Evolutionary conservation across 2,797 vertebrate species (phyloP).

Genomic region (Acanthurus lineatus): DNA sequence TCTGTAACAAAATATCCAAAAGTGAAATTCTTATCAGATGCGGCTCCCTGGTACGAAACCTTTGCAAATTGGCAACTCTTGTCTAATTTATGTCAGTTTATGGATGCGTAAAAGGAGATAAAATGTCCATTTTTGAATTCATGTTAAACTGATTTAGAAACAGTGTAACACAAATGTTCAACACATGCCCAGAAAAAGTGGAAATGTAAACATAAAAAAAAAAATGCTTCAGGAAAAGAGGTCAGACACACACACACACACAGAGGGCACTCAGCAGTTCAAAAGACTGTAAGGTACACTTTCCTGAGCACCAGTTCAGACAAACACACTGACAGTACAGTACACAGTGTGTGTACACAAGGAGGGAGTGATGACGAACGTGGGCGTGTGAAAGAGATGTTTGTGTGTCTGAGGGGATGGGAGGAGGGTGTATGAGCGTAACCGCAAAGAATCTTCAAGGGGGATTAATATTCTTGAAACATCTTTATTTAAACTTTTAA

Average conservation of each 20-base stretch:
- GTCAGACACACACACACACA: neutral
- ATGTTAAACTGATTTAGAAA: neutral
- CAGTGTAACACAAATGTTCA: neutral
- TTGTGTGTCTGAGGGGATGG: neutral
- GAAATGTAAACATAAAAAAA: neutral
- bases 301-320: slow-evolving; percentile 14
- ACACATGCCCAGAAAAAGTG: neutral
- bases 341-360: slow-evolving; percentile 48
- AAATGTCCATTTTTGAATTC: neutral
- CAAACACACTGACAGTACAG: slow-evolving; percentile 36
- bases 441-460: neutral
- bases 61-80: no score
- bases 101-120: neutral
- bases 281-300: slow-evolving; percentile 36
- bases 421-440: neutral
- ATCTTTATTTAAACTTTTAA: slow-evolving; percentile 82
- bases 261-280: slow-evolving; percentile 8
- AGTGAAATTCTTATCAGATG: no score
- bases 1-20: no score
- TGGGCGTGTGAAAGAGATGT: slow-evolving; percentile 8
- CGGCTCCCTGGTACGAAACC: no score
- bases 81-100: no score
- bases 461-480: slow-evolving; percentile 59
- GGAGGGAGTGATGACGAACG: slow-evolving; percentile 40
- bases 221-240: slow-evolving; percentile 3